Evolutionary conservation across 2,888 invertebrate species (phyloP), one percentile per base, ranked within the genome.

Genomic region (Omphaloscelis lunosa): DNA sequence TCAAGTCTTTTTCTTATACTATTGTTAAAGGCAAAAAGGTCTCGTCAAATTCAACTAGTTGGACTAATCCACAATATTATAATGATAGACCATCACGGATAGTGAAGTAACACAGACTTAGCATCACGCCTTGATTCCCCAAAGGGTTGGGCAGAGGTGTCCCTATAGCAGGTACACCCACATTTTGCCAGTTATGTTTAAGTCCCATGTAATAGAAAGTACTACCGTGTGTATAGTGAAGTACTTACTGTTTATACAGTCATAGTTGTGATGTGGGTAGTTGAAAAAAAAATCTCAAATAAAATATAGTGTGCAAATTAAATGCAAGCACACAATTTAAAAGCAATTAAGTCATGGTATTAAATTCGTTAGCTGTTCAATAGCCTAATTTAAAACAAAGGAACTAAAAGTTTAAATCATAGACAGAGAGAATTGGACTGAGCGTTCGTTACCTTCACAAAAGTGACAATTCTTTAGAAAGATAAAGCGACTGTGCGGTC

Each of bases 261-360:
- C 29, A 39, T 53, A 23, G 41, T 39, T 63, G 51, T 67, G 15
- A 75, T 61, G 66, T 15, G 20, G 61, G 61, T 45, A 51, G 66
- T 67, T 45, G 7, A 66, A 80, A 65, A 48, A 34, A 65, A 74
- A 68, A 74, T 71, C 77, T 79, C 75, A 72, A 75, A 69, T 69
- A n/a, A 17, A 68, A 69, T 51, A 39, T n/a, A 68, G 59, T 77
- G 73, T 77, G 84, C 62, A n/a, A 80, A 78, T 82, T 83, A 88
- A 88, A 88, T 88, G 88, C 89, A 84, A 84, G 80, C 78, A 71
- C 78, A 68, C 56, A 27, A 78, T 72, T 78, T 78, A 85, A 82
- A 86, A 88, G 80, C 70, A 84, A 63, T 61, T 63, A 76, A 79
- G 82, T 86, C 72, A 79, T 79, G 81, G 71, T 80, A 68, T 73